Percentiles rank a stretch among this genome's conserved stretches.
Conservation (phyloP, 2,113 vertebrate genomes). For the Perca fluviatilis region DNA sequence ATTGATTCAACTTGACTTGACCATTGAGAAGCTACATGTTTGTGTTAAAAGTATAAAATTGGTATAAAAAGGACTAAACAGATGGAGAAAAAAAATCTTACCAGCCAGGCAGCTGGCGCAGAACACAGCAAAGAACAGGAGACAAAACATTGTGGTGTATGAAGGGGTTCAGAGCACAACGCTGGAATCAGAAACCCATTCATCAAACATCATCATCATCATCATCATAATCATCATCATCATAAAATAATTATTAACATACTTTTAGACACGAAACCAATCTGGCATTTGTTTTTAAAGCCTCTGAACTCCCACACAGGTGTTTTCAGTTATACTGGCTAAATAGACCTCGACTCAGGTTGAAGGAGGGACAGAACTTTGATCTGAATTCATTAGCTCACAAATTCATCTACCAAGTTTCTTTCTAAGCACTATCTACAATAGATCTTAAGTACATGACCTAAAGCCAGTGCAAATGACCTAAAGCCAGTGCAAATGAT, state of each 20-base stretch:
- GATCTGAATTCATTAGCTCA: too few relatives aligned
- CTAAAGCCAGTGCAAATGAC: neutral
- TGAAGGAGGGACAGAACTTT: too few relatives aligned
- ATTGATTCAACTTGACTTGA: neutral
- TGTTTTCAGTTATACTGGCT: too few relatives aligned
- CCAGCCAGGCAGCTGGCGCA: conserved; percentile 27
- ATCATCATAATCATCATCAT: neutral
- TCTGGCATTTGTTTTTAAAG: neutral
- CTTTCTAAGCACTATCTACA: neutral
- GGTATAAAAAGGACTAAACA: neutral
- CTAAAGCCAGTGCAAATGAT: neutral
- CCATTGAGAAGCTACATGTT: neutral
- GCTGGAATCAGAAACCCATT: conserved; percentile 9
- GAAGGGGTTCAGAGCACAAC: neutral
- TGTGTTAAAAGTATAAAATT: neutral
- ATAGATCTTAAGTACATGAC: neutral
- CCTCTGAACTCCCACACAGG: too few relatives aligned
- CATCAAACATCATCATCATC: neutral
- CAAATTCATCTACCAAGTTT: too few relatives aligned
- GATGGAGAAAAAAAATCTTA: conserved; percentile 3
- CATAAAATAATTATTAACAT: neutral
- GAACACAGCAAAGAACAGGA: conserved; percentile 26
- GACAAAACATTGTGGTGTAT: conserved; percentile 20
- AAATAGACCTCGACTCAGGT: too few relatives aligned
- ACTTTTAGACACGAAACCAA: neutral